phyloP scores from a whole-genome alignment of 2,888 invertebrate species.

The Beris morrisii region DNA sequence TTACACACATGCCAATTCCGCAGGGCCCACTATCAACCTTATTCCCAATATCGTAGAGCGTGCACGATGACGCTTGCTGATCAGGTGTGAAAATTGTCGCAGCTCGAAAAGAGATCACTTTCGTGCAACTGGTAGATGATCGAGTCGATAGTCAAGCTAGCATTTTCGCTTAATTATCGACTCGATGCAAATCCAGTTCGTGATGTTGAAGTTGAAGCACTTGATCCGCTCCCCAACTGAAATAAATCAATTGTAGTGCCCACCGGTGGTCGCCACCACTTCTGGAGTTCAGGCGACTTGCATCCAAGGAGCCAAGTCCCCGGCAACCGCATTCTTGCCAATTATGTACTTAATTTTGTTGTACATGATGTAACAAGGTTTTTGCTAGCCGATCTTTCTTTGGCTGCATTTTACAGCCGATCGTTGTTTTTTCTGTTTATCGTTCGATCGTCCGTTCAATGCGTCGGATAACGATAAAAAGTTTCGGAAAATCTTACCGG shows the following conservation, averaged over 20 bases:
- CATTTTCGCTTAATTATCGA: slow-evolving; percentile 21
- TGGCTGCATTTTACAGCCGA: background rate
- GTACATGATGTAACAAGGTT: slow-evolving; percentile 8
- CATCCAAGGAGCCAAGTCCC: background rate
- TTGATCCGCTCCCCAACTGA: background rate
- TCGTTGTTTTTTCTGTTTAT: too few relatives aligned
- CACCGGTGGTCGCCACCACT: background rate
- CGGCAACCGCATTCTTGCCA: background rate
- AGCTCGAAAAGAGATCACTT: slow-evolving; percentile 9
- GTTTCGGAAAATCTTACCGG: background rate
- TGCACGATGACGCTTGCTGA: slow-evolving; percentile 23
- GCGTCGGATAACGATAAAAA: too few relatives aligned
- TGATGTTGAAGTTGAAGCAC: slow-evolving; percentile 5
- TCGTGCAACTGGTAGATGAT: background rate
- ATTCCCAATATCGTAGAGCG: slow-evolving; percentile 4
- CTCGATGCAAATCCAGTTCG: slow-evolving; percentile 20
- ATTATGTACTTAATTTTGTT: slow-evolving; percentile 12
- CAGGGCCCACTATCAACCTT: background rate
- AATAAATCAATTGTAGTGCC: slow-evolving; percentile 2
- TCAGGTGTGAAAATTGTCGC: slow-evolving; percentile 29
- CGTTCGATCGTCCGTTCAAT: too few relatives aligned
- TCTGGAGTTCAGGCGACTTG: background rate
- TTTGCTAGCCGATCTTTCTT: background rate
- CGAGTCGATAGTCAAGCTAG: background rate
- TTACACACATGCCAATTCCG: too few relatives aligned